phyloP scores from a whole-genome alignment of 2,888 invertebrate species.

The Chorisops tibialis region DNA sequence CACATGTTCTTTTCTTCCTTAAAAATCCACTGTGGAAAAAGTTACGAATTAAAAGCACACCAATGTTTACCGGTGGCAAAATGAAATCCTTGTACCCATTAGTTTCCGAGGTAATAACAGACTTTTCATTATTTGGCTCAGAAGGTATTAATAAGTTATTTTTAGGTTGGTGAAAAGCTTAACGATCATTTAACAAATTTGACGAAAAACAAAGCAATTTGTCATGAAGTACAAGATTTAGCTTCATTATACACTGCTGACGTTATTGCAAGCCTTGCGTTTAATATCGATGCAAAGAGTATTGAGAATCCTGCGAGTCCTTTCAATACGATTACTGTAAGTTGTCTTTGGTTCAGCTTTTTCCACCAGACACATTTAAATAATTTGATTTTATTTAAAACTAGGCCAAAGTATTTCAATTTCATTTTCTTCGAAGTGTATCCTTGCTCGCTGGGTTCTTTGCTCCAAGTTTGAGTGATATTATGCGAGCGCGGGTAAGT shows the following conservation, averaged over 20 bases:
- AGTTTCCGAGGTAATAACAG: too few relatives aligned
- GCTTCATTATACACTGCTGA: constrained; percentile 51
- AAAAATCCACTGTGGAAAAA: neutral
- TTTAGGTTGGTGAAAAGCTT: constrained; percentile 27
- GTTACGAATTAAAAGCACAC: neutral
- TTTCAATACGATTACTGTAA: constrained; percentile 47
- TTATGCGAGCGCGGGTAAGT: constrained; percentile 7
- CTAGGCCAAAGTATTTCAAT: constrained; percentile 8
- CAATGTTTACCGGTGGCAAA: neutral
- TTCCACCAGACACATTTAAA: constrained; percentile 49
- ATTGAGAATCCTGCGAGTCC: constrained; percentile 50
- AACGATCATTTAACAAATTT: constrained; percentile 8
- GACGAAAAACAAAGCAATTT: constrained; percentile 31
- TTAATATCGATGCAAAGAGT: constrained; percentile 53
- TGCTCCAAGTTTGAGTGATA: neutral
- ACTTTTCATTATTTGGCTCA: neutral
- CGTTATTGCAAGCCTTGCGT: constrained; percentile 54
- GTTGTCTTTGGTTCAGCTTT: constrained; percentile 49
- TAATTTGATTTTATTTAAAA: neutral
- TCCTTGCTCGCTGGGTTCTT: constrained; percentile 13
- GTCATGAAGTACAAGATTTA: constrained; percentile 47
- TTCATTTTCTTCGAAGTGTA: neutral
- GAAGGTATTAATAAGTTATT: too few relatives aligned
- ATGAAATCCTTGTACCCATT: neutral
- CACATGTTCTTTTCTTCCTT: too few relatives aligned